These are phyloP conservation scores for Psilopogon haemacephalus DNA, from an alignment of 2,113 vertebrate species.

Conservation along the genomic window DNA sequence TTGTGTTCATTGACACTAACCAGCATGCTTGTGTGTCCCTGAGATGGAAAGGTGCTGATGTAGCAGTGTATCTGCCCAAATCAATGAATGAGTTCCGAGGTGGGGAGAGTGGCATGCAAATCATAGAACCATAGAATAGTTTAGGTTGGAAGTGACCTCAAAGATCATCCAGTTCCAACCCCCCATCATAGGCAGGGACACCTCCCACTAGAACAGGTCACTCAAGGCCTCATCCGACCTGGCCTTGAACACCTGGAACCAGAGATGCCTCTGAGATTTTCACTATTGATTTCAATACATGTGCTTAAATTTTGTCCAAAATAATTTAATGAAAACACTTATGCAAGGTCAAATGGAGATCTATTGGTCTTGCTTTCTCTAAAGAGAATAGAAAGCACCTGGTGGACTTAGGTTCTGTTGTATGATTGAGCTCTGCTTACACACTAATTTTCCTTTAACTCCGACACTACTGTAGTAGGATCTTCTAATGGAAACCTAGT, in stretches of 20 bases:
- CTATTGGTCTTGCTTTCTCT: neutral
- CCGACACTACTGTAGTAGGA: neutral
- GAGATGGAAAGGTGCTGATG: fast-evolving
- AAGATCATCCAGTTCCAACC: too few species aligned
- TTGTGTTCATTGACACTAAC: fast-evolving
- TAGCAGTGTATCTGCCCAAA: neutral
- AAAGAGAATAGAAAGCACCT: neutral
- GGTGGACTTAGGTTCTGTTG: neutral
- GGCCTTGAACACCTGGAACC: too few species aligned
- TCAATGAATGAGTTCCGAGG: neutral
- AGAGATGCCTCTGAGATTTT: neutral
- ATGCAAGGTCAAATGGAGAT: neutral
- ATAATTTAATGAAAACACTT: neutral
- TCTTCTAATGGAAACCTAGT: neutral
- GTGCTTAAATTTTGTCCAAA: neutral
- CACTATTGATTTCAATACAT: neutral
- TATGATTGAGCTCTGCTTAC: neutral
- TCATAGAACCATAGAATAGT: too few species aligned
- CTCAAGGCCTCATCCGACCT: too few species aligned
- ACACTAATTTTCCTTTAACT: neutral
- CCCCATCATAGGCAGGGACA: too few species aligned
- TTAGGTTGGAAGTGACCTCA: too few species aligned
- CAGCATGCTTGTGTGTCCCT: fast-evolving
- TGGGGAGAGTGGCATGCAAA: neutral
- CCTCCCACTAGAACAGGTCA: too few species aligned